Evolutionary conservation across 2,888 invertebrate species (phyloP).

Genomic region (Thymelicus sylvestris): DNA sequence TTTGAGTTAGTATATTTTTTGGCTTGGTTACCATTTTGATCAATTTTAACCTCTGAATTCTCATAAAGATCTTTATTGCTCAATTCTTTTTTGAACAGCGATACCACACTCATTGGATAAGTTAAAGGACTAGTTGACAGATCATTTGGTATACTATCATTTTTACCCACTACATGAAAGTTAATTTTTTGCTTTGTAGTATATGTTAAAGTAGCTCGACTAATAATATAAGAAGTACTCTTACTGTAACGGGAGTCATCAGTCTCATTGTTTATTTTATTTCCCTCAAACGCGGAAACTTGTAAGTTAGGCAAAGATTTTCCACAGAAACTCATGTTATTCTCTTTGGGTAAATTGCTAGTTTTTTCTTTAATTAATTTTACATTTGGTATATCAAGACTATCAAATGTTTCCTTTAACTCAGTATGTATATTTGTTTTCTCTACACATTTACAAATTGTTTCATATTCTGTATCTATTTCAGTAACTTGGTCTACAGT

Average conservation of each 20-base stretch:
- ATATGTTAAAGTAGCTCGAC: slow-evolving; percentile 71
- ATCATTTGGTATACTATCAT: slow-evolving; percentile 53
- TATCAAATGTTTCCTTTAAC: slow-evolving; percentile 61
- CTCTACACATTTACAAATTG: slow-evolving; percentile 50
- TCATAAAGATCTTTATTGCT: slow-evolving; percentile 47
- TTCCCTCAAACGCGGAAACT: slow-evolving; percentile 52
- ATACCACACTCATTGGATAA: slow-evolving; percentile 73
- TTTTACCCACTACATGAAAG: slow-evolving; percentile 66
- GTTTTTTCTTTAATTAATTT: slow-evolving; percentile 65
- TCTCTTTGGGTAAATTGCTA: slow-evolving; percentile 56
- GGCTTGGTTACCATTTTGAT: slow-evolving; percentile 42
- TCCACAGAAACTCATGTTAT: slow-evolving; percentile 52
- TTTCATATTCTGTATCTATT: slow-evolving; percentile 51
- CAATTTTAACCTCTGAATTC: slow-evolving; percentile 27
- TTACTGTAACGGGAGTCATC: slow-evolving; percentile 53
- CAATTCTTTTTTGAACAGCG: slow-evolving; percentile 68
- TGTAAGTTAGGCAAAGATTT: slow-evolving; percentile 60
- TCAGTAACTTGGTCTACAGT: slow-evolving; percentile 56
- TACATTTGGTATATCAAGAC: slow-evolving; percentile 75
- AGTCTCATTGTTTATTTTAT: slow-evolving; percentile 49
- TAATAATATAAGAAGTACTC: slow-evolving; percentile 66
- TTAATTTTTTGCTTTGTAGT: slow-evolving; percentile 74
- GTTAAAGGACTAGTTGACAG: slow-evolving; percentile 58
- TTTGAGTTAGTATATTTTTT: slow-evolving; percentile 47
- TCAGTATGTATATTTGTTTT: slow-evolving; percentile 52